Evolutionary conservation across 2,797 vertebrate species (phyloP), one percentile per base, ranked within the genome.

Genomic region (Fundulus diaphanus): DNA sequence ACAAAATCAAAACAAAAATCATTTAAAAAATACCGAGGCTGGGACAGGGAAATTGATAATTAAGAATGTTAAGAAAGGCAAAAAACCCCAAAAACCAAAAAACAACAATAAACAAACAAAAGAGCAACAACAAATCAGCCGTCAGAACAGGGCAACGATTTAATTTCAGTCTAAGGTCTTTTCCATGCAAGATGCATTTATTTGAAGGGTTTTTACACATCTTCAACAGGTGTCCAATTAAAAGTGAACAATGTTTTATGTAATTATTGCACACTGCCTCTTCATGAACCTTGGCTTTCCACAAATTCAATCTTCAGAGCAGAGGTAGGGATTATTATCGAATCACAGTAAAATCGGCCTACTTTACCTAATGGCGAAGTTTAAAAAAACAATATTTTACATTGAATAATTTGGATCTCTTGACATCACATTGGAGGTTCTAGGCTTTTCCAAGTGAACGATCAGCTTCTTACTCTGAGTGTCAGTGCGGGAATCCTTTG

Each of bases 401-500:
- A 24, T 37, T 24, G 31, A 37, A 37, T 63, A 37, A 63, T 37
- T 35, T 35, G 59, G 37, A n/a, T 65, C 63, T 66, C 35, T 42
- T 40, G 59, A 37, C 15, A 9, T 3, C 57, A 35, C 33, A 15
- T 0, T 20, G 59, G 33, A 35, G 29, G 57, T 9, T 7, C 29
- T 9, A 20, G 57, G 29, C 57, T 59, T 16, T 33, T 33, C 11
- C 40, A 68, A 54, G 44, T 70, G 71, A 77, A 29, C 24, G 46
- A 70, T 75, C 57, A 40, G 1, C 29, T 74, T 72, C 51, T 82
- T 63, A 79, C 35, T 42, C 42, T 27, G 3, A 13, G 8, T 48
- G 71, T 27, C 57, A 44, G 59, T 73, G 77, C 67, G 70, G 84
- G 84, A 92, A 88, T 27, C 40, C 15, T 63, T 42, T 0, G 18